phyloP scores from a whole-genome alignment of 2,113 vertebrate genomes.

The Nerophis ophidion region DNA sequence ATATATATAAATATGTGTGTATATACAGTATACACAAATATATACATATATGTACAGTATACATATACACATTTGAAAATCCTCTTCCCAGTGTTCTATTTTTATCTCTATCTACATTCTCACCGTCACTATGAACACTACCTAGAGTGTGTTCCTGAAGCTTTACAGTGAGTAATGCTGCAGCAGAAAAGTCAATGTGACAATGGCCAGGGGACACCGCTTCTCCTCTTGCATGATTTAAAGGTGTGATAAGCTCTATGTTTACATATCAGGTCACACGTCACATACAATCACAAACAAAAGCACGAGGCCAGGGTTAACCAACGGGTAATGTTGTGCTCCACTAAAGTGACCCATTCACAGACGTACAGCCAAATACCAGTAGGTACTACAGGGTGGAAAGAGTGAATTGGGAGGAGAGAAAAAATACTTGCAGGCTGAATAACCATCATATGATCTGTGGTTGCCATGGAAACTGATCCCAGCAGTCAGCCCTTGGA shows the following conservation, averaged over 20 bases:
- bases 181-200: slow-evolving; percentile 10
- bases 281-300: neutral
- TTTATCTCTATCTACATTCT: neutral
- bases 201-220: slow-evolving; percentile 3
- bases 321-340: neutral
- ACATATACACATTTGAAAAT: too few relatives aligned
- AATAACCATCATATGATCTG: slow-evolving; percentile 74
- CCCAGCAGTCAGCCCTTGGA: slow-evolving; percentile 70
- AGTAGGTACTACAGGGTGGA: slow-evolving; percentile 8
- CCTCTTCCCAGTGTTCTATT: neutral
- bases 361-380: slow-evolving; percentile 10
- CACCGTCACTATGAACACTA: neutral
- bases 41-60: too few relatives aligned
- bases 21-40: too few relatives aligned
- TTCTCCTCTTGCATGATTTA: slow-evolving; percentile 41
- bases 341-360: slow-evolving; percentile 14
- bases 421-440: slow-evolving; percentile 40
- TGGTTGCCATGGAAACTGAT: slow-evolving; percentile 76
- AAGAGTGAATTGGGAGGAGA: slow-evolving; percentile 7
- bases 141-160: slow-evolving; percentile 8
- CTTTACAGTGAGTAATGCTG: slow-evolving; percentile 30
- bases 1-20: too few relatives aligned
- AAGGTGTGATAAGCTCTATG: slow-evolving; percentile 30
- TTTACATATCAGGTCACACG: slow-evolving; percentile 17
- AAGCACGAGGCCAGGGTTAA: slow-evolving; percentile 1